A percentile compares a stretch with the other conserved stretches of the same genome.
phyloP scores from a whole-genome alignment of 2,113 vertebrate genomes.

The Protobothrops mucrosquamatus region DNA sequence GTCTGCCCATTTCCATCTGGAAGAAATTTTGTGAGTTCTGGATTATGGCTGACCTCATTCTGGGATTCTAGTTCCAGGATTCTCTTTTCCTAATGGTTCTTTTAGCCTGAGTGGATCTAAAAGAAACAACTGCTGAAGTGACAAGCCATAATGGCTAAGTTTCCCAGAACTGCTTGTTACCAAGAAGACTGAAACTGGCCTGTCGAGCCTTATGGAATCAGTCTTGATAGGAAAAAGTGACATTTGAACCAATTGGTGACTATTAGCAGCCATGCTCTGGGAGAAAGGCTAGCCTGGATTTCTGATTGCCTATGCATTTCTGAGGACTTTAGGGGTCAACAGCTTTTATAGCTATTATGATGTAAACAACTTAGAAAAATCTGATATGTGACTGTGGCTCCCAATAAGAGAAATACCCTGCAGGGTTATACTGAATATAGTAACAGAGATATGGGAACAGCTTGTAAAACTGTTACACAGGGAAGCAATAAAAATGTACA shows the following conservation, averaged over 20 bases:
- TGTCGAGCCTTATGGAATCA: background rate
- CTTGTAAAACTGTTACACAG: constrained; percentile 7
- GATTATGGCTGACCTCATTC: background rate
- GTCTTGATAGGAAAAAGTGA: background rate
- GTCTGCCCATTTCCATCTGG: background rate
- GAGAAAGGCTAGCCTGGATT: background rate
- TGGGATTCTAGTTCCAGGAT: background rate
- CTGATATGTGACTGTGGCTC: constrained; percentile 13
- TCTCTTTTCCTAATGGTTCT: background rate
- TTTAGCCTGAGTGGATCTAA: background rate
- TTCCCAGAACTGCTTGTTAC: background rate
- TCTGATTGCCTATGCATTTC: background rate
- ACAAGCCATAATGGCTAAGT: background rate
- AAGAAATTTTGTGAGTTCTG: background rate
- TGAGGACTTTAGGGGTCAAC: background rate
- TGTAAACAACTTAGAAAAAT: constrained; percentile 2
- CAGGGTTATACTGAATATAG: background rate
- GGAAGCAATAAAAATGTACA: background rate
- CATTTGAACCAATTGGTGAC: background rate
- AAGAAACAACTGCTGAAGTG: background rate
- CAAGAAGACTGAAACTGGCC: background rate
- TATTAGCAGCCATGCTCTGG: background rate
- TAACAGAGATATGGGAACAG: background rate
- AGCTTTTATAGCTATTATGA: background rate
- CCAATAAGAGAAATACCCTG: constrained; percentile 10